Conservation (phyloP, 1,140 invertebrate species). For the Archegozetes longisetosus region DNA sequence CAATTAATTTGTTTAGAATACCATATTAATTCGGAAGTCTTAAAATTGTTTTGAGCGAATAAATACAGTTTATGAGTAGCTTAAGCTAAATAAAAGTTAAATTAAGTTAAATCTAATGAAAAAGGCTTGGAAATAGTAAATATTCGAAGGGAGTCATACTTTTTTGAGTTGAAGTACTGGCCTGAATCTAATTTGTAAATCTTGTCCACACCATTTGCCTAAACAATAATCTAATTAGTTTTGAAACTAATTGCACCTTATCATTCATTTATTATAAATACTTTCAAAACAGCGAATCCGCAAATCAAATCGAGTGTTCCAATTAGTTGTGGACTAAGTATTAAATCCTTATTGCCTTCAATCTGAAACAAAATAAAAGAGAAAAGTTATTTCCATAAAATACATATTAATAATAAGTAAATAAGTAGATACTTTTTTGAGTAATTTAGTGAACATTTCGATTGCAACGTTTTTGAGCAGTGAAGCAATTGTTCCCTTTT, state of each 20-base stretch:
- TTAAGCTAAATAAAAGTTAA: too few species aligned
- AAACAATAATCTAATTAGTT: not conserved
- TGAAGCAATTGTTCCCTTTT: not conserved
- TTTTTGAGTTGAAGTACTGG: conserved; percentile 2
- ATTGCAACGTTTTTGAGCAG: conserved; percentile 1
- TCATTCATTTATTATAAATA: conserved; percentile 3
- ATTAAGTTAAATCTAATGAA: too few species aligned
- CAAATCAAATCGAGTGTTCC: conserved; percentile 17
- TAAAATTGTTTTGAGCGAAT: too few species aligned
- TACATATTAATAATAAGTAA: not conserved
- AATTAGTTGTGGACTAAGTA: conserved; percentile 17
- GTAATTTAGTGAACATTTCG: conserved; percentile 2
- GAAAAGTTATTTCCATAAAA: not conserved
- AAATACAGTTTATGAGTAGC: too few species aligned
- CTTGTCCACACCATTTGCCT: conserved; percentile 14
- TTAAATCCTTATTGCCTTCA: conserved; percentile 19
- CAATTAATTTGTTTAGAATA: too few species aligned
- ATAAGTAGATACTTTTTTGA: conserved; percentile 7
- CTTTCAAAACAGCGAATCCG: conserved; percentile 17
- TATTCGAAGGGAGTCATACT: conserved; percentile 6
- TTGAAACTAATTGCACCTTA: not conserved
- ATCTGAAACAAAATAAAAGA: conserved; percentile 17
- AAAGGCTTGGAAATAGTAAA: too few species aligned
- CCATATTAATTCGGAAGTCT: too few species aligned
- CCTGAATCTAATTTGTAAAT: conserved; percentile 11